phyloP scores from a whole-genome alignment of 35 echinoderm and acorn worm species.

The Strongylocentrotus purpuratus region DNA sequence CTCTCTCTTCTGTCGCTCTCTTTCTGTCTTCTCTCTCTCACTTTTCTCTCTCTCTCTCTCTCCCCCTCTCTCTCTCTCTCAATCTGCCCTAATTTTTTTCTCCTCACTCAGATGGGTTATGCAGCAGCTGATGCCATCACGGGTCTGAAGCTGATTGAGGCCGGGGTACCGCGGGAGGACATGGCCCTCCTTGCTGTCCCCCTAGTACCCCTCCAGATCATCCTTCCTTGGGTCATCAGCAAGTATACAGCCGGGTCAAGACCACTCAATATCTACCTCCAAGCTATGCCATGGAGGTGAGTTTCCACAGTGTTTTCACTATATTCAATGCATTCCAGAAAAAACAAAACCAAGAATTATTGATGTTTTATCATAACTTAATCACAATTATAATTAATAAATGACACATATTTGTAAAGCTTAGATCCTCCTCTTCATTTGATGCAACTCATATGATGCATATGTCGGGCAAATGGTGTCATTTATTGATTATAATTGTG shows the following conservation, averaged over 20 bases:
- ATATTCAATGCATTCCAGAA: too few relatives aligned
- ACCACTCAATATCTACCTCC: slow-evolving; percentile 78
- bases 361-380: too few relatives aligned
- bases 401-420: too few relatives aligned
- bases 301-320: background rate
- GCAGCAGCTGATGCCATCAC: slow-evolving; percentile 88
- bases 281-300: slow-evolving; percentile 92
- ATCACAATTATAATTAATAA: too few relatives aligned
- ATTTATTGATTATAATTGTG: too few relatives aligned
- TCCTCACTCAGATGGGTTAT: slow-evolving; percentile 82
- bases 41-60: background rate
- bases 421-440: too few relatives aligned
- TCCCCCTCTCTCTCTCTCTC: background rate
- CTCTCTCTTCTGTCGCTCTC: too few relatives aligned
- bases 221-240: slow-evolving; percentile 90
- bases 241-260: slow-evolving; percentile 85
- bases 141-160: slow-evolving; percentile 87
- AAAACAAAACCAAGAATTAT: too few relatives aligned
- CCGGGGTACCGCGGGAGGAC: slow-evolving; percentile 83
- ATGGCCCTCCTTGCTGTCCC: slow-evolving; percentile 90
- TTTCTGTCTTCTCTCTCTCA: too few relatives aligned
- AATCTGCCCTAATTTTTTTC: background rate
- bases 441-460: too few relatives aligned
- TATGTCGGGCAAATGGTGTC: too few relatives aligned
- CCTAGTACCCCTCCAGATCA: slow-evolving; percentile 83